phyloP scores from a whole-genome alignment of 2,113 vertebrate genomes.

The Panthera uncia region DNA sequence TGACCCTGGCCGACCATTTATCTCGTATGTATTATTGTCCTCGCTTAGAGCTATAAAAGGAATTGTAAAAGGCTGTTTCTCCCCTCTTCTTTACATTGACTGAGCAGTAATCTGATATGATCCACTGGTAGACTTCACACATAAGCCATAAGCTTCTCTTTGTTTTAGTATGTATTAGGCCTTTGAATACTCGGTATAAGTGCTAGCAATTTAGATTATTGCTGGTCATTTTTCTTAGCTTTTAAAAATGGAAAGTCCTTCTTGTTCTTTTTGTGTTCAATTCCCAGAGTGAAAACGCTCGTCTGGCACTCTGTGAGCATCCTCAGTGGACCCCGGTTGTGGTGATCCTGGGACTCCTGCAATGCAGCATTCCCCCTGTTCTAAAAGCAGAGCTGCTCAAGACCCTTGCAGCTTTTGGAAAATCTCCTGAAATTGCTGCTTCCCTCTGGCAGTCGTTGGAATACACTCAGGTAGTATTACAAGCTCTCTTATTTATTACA shows the following conservation, averaged over 20 bases:
- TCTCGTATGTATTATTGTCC: not conserved
- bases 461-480: constrained; percentile 92
- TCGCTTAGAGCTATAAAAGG: not conserved
- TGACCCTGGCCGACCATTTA: not conserved
- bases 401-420: constrained; percentile 94
- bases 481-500: not conserved
- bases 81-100: not conserved
- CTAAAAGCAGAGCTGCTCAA: constrained; percentile 94
- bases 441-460: constrained; percentile 98
- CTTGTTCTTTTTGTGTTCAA: not conserved
- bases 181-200: not conserved
- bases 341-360: constrained; percentile 95
- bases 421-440: constrained; percentile 96
- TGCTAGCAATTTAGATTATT: not conserved
- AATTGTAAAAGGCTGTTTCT: not conserved
- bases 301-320: constrained; percentile 96
- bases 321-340: constrained; percentile 99
- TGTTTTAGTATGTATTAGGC: not conserved
- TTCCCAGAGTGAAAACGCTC: constrained; percentile 95
- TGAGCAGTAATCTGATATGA: not conserved
- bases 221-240: not conserved
- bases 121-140: not conserved
- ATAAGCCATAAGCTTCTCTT: not conserved
- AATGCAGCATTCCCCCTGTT: constrained; percentile 95
- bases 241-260: not conserved